Conservation (phyloP, 2,113 vertebrate species). For the Myotis davidii region DNA sequence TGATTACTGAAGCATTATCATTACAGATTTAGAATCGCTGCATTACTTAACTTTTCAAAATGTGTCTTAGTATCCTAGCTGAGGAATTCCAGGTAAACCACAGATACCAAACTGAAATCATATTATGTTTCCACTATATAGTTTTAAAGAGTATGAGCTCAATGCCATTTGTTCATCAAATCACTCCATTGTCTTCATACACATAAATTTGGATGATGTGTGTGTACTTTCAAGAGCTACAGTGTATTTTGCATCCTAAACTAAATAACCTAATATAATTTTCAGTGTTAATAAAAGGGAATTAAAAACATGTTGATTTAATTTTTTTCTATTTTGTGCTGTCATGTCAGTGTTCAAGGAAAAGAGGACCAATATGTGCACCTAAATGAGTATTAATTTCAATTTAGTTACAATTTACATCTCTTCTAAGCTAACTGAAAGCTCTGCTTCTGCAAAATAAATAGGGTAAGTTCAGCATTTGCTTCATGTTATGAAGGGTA, state of each 20-base stretch:
- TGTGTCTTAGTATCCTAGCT: background rate
- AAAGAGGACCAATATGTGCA: background rate
- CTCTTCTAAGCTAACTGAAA: constrained; percentile 28
- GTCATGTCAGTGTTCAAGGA: constrained; percentile 28
- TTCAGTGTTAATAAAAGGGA: constrained; percentile 42
- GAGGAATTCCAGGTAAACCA: background rate
- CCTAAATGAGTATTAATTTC: constrained; percentile 45
- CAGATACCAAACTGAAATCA: background rate
- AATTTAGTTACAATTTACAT: constrained; percentile 53
- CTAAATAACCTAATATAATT: constrained; percentile 29
- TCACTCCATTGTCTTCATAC: constrained; percentile 47
- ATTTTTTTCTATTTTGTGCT: constrained; percentile 56
- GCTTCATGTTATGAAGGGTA: background rate
- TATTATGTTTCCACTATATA: background rate
- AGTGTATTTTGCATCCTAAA: constrained; percentile 57
- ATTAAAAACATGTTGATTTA: constrained; percentile 55
- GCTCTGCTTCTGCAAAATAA: constrained; percentile 26
- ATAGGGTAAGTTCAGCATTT: background rate
- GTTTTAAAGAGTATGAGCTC: constrained; percentile 43
- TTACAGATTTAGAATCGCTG: constrained; percentile 41
- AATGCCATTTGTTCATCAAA: background rate
- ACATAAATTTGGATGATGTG: constrained; percentile 57
- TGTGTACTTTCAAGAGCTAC: constrained; percentile 29
- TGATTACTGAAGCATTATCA: constrained; percentile 54
- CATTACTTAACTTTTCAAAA: constrained; percentile 58